Conservation (phyloP, 2,113 vertebrate species). For the Nettapus auritus region DNA sequence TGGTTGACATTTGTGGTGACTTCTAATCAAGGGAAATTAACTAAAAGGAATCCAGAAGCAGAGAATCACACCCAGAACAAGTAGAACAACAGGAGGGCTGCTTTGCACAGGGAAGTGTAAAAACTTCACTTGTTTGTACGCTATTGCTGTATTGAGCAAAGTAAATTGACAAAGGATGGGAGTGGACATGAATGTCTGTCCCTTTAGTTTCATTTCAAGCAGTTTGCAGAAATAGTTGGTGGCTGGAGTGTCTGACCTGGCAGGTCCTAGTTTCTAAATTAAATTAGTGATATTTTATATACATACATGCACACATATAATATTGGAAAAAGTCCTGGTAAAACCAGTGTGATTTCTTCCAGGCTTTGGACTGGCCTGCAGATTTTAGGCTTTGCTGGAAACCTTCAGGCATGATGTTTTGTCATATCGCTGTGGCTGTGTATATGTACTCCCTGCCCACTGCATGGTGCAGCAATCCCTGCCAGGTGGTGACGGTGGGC, state of each 20-base stretch:
- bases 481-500: rapidly evolving
- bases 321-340: neutral
- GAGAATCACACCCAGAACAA: neutral
- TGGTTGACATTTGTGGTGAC: neutral
- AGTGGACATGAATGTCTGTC: neutral
- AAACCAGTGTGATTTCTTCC: neutral
- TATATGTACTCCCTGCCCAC: neutral
- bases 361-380: neutral
- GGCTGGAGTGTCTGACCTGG: neutral
- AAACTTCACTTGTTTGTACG: neutral
- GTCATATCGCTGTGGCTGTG: neutral
- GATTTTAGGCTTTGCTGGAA: neutral
- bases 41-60: neutral
- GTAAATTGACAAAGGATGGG: neutral
- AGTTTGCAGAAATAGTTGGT: neutral
- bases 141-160: neutral
- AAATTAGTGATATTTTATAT: neutral
- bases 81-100: neutral
- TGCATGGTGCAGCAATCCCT: neutral
- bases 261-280: neutral
- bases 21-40: neutral
- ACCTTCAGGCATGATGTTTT: neutral
- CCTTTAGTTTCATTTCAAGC: neutral
- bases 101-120: neutral
- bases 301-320: rapidly evolving